Conservation (phyloP, 2,797 vertebrate species). For the Thamnophis elegans region DNA sequence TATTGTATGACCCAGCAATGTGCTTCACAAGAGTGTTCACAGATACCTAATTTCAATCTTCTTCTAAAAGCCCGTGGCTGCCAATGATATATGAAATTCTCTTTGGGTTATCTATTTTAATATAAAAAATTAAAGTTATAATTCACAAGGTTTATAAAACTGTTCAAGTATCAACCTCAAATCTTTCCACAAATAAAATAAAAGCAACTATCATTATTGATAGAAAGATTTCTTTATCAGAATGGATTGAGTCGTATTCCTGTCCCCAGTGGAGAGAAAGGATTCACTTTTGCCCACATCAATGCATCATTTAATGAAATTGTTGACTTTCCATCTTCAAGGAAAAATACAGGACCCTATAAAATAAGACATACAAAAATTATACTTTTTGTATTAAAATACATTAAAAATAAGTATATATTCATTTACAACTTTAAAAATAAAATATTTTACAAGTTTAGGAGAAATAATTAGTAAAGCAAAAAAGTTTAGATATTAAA, state of each 20-base stretch:
- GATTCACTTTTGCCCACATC: conserved; percentile 99
- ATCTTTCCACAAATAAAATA: conserved; percentile 41
- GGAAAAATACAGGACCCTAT: conserved; percentile 90
- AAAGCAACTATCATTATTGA: conserved; percentile 25
- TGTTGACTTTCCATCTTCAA: conserved; percentile 94
- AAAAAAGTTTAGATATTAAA: background rate
- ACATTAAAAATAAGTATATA: background rate
- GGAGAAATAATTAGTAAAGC: conserved; percentile 2
- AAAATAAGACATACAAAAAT: background rate
- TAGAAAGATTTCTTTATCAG: conserved; percentile 64
- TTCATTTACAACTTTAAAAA: background rate
- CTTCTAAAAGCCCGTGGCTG: conserved; percentile 43
- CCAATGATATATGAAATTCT: conserved; percentile 47
- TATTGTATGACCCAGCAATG: conserved; percentile 12
- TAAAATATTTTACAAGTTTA: background rate
- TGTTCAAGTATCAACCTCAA: conserved; percentile 35
- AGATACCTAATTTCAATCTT: conserved; percentile 13
- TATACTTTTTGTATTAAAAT: background rate
- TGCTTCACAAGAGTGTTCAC: conserved; percentile 34
- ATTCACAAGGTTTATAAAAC: conserved; percentile 40
- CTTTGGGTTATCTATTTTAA: conserved; percentile 62
- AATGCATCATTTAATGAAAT: conserved; percentile 94
- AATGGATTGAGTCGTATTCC: conserved; percentile 95
- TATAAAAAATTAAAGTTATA: conserved; percentile 49
- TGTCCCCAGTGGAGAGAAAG: conserved; percentile 95